Evolutionary conservation across 2,797 vertebrate genomes (phyloP), one percentile per base, ranked within the genome.

Genomic region (Anolis apletophallus): DNA sequence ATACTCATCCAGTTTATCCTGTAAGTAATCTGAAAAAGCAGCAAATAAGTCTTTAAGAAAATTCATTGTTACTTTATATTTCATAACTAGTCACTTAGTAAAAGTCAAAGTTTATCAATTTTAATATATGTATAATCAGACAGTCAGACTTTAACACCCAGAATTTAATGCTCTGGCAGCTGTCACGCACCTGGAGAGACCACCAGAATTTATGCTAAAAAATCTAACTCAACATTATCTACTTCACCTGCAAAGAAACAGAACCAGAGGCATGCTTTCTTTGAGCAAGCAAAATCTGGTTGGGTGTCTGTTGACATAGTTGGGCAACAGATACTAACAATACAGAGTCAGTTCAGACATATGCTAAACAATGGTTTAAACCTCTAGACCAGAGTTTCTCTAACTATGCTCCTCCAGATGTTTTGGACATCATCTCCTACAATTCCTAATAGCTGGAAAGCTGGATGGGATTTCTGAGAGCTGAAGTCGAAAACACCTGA

Each of bases 1-100:
- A 72, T 98, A 99, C 64, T 97, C 95, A 34, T 99, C 98, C 90
- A 99, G 94, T 90, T 97, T 96, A n/a, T 96, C 98, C 91, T 98
- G 98, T 93, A 99, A 92, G 80, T 95, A 96, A 40, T 98, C 99
- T 99, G 97, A 78, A 92, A 95, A 88, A 34, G 91, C 7, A 89
- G 92, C 90, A 79, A 92, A 83, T 75, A 13, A 82, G 26, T 89
- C 91, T 94, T 72, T 90, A 79, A 85, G 32, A 26, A 82, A 21
- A 75, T 19, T 87, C 0, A 75, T 52, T 1, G 29, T 50, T 26
- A 64, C 8, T 69, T 83, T 71, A 86, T 3, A 29, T 69, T 36
- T 76, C 54, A 69, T 21, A 34, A 55, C 16, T 46, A 57, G 26
- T 46, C n/a, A 5, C 26, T 78, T 78, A 32, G 74, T 83, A 4